phyloP scores from a whole-genome alignment of 2,113 vertebrate genomes.

The Mesoclemmys tuberculata region DNA sequence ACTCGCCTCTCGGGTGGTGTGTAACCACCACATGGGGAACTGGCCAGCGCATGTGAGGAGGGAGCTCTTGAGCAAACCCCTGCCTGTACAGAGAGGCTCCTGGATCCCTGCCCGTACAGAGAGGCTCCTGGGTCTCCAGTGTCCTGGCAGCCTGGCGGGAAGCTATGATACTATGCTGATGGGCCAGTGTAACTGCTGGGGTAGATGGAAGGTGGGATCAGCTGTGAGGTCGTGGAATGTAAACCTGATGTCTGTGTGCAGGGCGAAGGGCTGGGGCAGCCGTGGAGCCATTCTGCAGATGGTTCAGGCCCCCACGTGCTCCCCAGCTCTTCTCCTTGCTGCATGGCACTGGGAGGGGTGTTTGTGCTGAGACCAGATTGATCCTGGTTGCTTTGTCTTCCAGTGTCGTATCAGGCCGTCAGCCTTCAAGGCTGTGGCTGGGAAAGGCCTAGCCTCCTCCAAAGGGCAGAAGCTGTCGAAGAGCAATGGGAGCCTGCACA shows the following conservation, averaged over 20 bases:
- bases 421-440: constrained; percentile 87
- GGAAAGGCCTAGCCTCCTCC: constrained; percentile 90
- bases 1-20: too few species aligned
- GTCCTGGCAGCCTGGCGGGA: neutral
- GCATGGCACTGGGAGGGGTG: neutral
- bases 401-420: constrained; percentile 92
- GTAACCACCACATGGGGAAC: too few species aligned
- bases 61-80: neutral
- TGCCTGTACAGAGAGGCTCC: too few species aligned
- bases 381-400: neutral
- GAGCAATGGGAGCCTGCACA: constrained; percentile 87
- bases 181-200: neutral
- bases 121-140: too few species aligned
- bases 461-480: constrained; percentile 90
- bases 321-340: neutral
- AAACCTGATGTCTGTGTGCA: neutral
- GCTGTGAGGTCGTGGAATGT: neutral
- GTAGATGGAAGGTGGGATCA: too few species aligned
- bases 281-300: neutral
- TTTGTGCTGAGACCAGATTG: neutral
- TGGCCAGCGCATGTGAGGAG: too few species aligned
- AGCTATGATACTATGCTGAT: neutral
- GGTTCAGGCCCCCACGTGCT: too few species aligned
- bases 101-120: too few species aligned
- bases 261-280: neutral